phyloP scores from a whole-genome alignment of 1,140 invertebrate species.

The Cherax destructor region DNA sequence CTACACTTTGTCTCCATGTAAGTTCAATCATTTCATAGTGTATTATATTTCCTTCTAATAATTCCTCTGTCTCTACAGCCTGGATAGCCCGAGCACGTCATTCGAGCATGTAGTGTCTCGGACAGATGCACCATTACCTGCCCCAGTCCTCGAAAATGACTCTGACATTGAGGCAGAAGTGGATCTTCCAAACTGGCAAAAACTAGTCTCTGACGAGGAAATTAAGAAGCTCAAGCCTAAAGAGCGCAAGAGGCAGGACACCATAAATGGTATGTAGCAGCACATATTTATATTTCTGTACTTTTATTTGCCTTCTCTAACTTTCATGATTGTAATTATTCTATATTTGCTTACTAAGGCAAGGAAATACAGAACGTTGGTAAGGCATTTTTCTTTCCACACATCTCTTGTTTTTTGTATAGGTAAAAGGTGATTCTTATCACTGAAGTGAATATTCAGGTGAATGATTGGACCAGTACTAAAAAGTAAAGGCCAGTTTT shows the following conservation, averaged over 20 bases:
- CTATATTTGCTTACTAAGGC: too few species aligned
- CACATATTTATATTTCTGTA: neutral
- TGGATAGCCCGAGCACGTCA: constrained; percentile 81
- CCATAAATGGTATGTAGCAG: constrained; percentile 89
- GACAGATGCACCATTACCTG: constrained; percentile 51
- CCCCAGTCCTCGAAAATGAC: constrained; percentile 76
- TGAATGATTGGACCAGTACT: too few species aligned
- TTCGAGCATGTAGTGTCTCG: constrained; percentile 76
- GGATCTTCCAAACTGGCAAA: constrained; percentile 88
- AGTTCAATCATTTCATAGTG: too few species aligned
- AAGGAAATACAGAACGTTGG: too few species aligned
- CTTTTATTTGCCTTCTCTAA: too few species aligned
- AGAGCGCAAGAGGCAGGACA: constrained; percentile 95
- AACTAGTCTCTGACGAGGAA: constrained; percentile 87
- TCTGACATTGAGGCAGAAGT: constrained; percentile 89
- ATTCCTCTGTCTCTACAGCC: constrained; percentile 74
- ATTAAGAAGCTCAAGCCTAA: constrained; percentile 83
- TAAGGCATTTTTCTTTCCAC: neutral
- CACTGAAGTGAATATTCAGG: too few species aligned
- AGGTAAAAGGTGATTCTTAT: too few species aligned
- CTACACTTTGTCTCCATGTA: too few species aligned
- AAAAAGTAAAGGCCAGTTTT: too few species aligned
- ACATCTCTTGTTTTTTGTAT: neutral
- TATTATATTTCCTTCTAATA: neutral
- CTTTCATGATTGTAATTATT: too few species aligned